Percentiles rank a stretch among this genome's conserved stretches.
These are phyloP conservation scores for Apostichopus leukothele DNA, from an alignment of 53 echinoderm and acorn worm species.

Conservation along the genomic window DNA sequence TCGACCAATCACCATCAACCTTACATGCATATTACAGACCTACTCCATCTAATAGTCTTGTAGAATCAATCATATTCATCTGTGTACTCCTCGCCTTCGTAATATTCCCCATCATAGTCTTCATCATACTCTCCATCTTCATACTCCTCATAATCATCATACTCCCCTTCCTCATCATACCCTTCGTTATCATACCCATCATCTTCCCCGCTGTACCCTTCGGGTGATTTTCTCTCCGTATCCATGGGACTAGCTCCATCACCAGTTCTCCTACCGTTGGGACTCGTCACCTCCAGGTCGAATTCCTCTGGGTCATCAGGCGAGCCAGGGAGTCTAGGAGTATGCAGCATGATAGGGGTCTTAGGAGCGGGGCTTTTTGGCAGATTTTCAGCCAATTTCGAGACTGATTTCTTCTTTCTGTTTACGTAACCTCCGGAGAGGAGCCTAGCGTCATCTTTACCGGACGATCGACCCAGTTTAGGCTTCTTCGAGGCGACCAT, in stretches of 20 bases:
- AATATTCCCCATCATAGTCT: conserved; percentile 57
- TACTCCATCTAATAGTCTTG: background rate
- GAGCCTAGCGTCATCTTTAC: background rate
- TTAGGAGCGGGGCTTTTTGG: conserved; percentile 29
- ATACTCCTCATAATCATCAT: conserved; percentile 60
- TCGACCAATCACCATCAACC: too few relatives aligned
- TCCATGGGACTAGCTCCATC: conserved; percentile 54
- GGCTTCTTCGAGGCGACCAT: conserved; percentile 13
- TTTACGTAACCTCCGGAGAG: background rate
- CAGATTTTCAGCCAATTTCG: background rate
- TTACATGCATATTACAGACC: too few relatives aligned
- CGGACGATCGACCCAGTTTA: background rate
- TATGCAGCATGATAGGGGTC: conserved; percentile 1
- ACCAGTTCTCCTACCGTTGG: conserved; percentile 56
- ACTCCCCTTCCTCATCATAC: conserved; percentile 61
- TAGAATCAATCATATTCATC: conserved; percentile 36
- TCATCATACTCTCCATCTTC: conserved; percentile 66
- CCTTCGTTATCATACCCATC: conserved; percentile 61
- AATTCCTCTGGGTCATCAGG: conserved; percentile 65
- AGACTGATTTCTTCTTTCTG: background rate
- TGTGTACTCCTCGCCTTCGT: conserved; percentile 52
- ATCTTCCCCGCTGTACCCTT: conserved; percentile 65
- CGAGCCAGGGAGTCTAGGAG: conserved; percentile 65
- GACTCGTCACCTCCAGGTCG: conserved; percentile 29
- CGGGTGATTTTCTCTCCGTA: conserved; percentile 62